phyloP scores from a whole-genome alignment of 2,888 invertebrate genomes.

The Pharmacophagus antenor region DNA sequence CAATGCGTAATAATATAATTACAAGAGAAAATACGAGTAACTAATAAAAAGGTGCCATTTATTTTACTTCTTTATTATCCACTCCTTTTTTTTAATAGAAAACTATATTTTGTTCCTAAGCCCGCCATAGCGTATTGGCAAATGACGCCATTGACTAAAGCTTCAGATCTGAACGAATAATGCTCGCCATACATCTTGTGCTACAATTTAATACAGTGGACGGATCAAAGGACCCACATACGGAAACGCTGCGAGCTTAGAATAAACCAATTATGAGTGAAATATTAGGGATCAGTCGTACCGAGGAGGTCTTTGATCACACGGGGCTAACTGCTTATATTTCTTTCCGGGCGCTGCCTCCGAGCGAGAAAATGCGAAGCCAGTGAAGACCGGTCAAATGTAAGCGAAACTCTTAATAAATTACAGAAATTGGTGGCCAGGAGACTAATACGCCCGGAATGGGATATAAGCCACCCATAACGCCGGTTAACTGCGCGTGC shows the following conservation, averaged over 20 bases:
- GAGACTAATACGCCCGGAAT: conserved; percentile 75
- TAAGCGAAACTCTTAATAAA: conserved; percentile 76
- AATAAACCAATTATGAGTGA: conserved; percentile 81
- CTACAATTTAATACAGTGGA: conserved; percentile 74
- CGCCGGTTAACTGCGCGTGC: conserved; percentile 71
- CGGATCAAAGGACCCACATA: conserved; percentile 77
- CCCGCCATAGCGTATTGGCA: conserved; percentile 43
- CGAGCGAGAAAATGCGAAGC: conserved; percentile 66
- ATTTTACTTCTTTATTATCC: not conserved
- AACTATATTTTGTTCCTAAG: conserved; percentile 16
- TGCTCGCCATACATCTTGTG: conserved; percentile 69
- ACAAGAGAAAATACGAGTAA: no score
- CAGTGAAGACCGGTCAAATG: conserved; percentile 59
- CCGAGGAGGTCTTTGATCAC: conserved; percentile 74
- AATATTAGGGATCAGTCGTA: conserved; percentile 79
- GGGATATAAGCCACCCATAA: conserved; percentile 75
- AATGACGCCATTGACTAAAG: conserved; percentile 65
- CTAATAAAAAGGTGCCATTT: no score
- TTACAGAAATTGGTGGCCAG: conserved; percentile 75
- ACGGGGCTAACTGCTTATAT: conserved; percentile 62
- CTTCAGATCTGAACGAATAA: conserved; percentile 71
- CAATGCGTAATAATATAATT: no score
- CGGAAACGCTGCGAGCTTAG: conserved; percentile 76
- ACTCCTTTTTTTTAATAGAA: not conserved
- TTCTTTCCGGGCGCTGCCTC: conserved; percentile 55